Base-by-base conservation (phyloP, 2,113 vertebrate genomes). In the Leptocoma aspasia region DNA sequence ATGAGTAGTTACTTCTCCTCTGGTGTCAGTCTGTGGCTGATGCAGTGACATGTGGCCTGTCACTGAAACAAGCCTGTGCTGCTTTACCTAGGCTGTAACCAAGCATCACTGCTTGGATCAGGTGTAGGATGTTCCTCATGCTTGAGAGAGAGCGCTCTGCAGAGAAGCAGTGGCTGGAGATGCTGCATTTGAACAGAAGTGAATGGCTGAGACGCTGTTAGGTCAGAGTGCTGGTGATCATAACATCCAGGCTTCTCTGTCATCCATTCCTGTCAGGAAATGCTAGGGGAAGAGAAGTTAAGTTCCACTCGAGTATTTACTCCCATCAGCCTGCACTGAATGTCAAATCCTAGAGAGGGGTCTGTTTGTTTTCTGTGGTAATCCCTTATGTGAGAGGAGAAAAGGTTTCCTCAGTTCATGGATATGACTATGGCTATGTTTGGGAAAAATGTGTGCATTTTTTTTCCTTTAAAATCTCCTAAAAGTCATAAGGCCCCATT, bases 181-280 rank as follows among this genome's bases (percentile, higher is more conserved):
- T 28, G 14, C 54, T 73, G 37, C 13, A 2, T 64, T 69, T 88
- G 50, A 81, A 21, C 31, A 33, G 44, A 63, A 80, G 7, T 59
- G 17, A 77, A 31, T 60, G 15, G 7, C 7, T 85, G 41, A 78
- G 33, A n/a, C 18, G 16, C 11, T 70, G 30, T 65, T 41, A 64
- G 39, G 16, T 49, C 35, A 64, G 11, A n/a, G 11, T 52, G 27
- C 6, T 42, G 13, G 15, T 68, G 11, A 7, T 24, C 1, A 0
- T 54, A 69, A 70, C 24, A 50, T 61, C 35, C 24, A 56, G 16
- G 17, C 22, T 68, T 50, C n/a, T 77, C 13, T 19, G 1, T 81
- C 53, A 72, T 72, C 22, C 28, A 6, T 77, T 89, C 8, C 30
- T 91, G 23, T 28, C 21, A 53, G n/a, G n/a, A 18, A 81, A 24